A percentile compares a stretch with the other conserved stretches of the same genome.
These are phyloP conservation scores for Coracias cyanogaster DNA, from an alignment of 2,797 vertebrate genomes.

Conservation along the genomic window DNA sequence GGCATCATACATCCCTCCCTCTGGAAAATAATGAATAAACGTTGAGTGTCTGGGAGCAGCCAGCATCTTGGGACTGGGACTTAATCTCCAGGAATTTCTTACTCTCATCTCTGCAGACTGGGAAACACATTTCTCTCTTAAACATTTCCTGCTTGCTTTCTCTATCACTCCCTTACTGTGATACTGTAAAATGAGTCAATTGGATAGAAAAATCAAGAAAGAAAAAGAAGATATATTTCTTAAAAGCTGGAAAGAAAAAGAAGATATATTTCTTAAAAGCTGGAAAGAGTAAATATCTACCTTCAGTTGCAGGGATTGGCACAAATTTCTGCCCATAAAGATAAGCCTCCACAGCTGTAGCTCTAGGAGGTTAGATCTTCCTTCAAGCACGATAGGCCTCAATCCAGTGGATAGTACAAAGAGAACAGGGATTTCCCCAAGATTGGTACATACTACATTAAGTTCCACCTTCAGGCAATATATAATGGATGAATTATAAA, in stretches of 20 bases:
- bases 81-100: neutral
- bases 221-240: neutral
- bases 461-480: conserved; percentile 38
- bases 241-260: neutral
- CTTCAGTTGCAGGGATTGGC: neutral
- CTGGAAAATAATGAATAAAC: neutral
- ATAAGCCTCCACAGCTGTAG: conserved; percentile 20
- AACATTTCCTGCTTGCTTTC: neutral
- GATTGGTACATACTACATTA: neutral
- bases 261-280: neutral
- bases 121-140: neutral
- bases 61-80: neutral
- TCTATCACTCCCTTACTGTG: neutral
- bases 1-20: neutral
- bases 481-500: conserved; percentile 28
- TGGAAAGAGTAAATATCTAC: neutral
- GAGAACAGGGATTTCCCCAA: conserved; percentile 37
- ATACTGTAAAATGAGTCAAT: neutral
- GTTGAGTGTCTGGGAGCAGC: neutral
- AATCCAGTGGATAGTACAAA: conserved; percentile 10
- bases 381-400: conserved; percentile 14
- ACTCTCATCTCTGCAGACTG: neutral
- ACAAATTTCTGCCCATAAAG: neutral
- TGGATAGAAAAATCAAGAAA: neutral
- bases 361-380: conserved; percentile 22